These are phyloP conservation scores for Nothobranchius kuhntae DNA, from an alignment of 2,113 vertebrate species.

Conservation along the genomic window DNA sequence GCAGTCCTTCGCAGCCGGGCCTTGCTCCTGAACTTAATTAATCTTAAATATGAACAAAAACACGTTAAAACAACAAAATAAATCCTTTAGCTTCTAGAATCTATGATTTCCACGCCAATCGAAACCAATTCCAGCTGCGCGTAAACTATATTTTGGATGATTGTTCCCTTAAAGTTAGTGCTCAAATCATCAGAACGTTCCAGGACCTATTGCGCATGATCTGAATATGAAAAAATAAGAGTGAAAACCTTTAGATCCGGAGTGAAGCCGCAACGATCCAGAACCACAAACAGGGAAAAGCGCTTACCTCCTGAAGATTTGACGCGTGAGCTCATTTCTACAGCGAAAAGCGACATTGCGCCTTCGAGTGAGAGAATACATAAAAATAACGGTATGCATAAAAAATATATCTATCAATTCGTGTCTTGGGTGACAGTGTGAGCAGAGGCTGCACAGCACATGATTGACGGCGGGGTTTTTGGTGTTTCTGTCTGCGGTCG, in stretches of 20 bases:
- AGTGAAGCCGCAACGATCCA: conserved; percentile 5
- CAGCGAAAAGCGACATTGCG: conserved; percentile 66
- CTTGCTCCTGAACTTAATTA: not conserved
- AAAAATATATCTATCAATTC: conserved; percentile 64
- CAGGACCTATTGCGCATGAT: conserved; percentile 53
- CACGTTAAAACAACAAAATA: not conserved
- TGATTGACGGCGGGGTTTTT: conserved; percentile 82
- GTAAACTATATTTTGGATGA: conserved; percentile 1
- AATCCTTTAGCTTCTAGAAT: not conserved
- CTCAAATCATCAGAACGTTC: conserved; percentile 37
- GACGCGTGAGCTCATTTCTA: conserved; percentile 64
- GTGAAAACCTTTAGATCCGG: conserved; percentile 9
- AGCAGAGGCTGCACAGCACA: conserved; percentile 73
- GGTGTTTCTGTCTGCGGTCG: conserved; percentile 76
- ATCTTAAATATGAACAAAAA: not conserved
- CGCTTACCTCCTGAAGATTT: conserved; percentile 74
- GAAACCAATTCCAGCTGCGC: not conserved
- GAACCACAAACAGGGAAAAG: conserved; percentile 47
- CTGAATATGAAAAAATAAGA: conserved; percentile 42
- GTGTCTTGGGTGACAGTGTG: conserved; percentile 75
- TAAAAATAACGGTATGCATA: conserved; percentile 71
- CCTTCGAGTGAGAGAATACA: conserved; percentile 68
- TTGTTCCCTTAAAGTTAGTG: conserved; percentile 17
- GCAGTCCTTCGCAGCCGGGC: conserved; percentile 8
- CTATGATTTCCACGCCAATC: not conserved